Percentiles rank a stretch among this genome's conserved stretches.
These are phyloP conservation scores for Heterotis niloticus DNA, from an alignment of 2,113 vertebrate species.

Conservation along the genomic window DNA sequence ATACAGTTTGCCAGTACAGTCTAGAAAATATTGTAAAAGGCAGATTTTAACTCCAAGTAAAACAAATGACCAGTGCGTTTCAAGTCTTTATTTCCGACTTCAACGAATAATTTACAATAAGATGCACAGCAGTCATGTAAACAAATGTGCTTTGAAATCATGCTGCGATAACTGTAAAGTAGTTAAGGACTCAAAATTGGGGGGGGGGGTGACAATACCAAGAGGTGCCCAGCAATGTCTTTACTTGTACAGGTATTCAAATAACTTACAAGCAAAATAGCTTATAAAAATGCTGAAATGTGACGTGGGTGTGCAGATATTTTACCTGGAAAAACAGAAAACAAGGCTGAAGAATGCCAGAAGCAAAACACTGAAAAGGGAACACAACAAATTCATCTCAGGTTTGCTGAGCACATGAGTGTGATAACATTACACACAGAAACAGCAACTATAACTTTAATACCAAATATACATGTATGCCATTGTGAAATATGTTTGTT, in stretches of 20 bases:
- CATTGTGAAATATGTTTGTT: too few relatives aligned
- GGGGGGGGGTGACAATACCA: too few relatives aligned
- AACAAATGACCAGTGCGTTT: neutral
- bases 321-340: neutral
- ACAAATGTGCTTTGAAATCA: neutral
- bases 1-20: neutral
- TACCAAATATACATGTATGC: neutral
- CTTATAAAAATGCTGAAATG: too few relatives aligned
- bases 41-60: neutral
- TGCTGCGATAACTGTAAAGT: neutral
- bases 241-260: neutral
- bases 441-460: neutral
- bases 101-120: neutral
- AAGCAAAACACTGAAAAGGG: neutral
- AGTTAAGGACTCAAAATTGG: neutral
- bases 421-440: neutral
- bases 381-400: too few relatives aligned
- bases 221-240: neutral
- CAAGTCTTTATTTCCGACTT: neutral
- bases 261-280: conserved; percentile 35
- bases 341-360: neutral
- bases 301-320: neutral
- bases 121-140: neutral
- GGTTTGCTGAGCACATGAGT: neutral
- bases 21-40: too few relatives aligned